phyloP scores from a whole-genome alignment of 2,113 vertebrate genomes.

The Rhinolophus ferrumequinum region DNA sequence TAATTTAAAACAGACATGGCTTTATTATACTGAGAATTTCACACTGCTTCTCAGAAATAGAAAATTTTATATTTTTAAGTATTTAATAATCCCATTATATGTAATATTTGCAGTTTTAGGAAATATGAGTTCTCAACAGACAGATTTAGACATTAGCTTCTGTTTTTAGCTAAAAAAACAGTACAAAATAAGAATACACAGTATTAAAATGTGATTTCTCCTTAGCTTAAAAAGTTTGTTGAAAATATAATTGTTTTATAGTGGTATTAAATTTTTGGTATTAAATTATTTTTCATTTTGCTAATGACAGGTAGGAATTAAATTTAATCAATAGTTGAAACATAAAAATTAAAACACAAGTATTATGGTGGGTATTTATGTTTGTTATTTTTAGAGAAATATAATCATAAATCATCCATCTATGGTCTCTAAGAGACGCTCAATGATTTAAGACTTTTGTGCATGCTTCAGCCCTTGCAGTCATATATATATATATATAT shows the following conservation, averaged over 20 bases:
- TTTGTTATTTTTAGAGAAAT: background rate
- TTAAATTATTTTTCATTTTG: conserved; percentile 37
- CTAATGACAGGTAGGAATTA: background rate
- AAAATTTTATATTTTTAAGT: background rate
- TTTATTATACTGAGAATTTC: background rate
- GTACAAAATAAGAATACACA: background rate
- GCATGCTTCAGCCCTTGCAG: background rate
- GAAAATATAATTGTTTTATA: background rate
- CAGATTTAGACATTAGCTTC: background rate
- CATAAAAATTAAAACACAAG: background rate
- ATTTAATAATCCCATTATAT: background rate
- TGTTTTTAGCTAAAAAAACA: background rate
- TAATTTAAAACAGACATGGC: background rate
- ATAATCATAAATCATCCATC: background rate
- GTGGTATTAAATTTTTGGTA: background rate
- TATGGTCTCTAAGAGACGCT: background rate
- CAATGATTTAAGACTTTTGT: background rate
- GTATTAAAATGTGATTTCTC: background rate
- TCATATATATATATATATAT: too few species aligned
- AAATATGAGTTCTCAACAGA: background rate
- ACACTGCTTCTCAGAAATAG: background rate
- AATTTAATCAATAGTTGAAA: background rate
- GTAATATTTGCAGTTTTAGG: background rate
- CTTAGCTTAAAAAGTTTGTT: background rate
- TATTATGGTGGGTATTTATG: background rate